Conservation (phyloP, 2,888 invertebrate species). For the Drosophila acutilabella region DNA sequence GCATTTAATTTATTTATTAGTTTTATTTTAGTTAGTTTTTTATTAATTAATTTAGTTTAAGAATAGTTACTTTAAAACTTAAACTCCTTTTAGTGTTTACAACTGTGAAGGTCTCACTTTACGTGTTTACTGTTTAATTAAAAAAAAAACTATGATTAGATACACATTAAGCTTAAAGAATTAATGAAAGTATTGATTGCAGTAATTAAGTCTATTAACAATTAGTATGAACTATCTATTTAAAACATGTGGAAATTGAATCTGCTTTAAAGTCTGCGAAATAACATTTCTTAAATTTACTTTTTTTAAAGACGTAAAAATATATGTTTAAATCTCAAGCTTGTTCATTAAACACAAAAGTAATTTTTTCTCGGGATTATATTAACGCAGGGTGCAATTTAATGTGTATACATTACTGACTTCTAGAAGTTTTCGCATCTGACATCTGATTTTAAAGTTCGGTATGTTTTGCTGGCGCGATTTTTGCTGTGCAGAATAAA, state of each 20-base stretch:
- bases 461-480: constrained; percentile 6
- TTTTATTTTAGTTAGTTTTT: no score
- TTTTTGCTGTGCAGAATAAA: constrained; percentile 35
- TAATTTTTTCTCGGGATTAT: background rate
- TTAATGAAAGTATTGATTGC: background rate
- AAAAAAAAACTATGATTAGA: no score
- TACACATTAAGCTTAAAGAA: no score
- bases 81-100: background rate
- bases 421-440: constrained; percentile 39
- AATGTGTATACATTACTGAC: constrained; percentile 9
- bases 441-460: constrained; percentile 40
- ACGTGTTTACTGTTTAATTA: no score
- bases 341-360: no score
- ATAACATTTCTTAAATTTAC: no score
- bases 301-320: no score
- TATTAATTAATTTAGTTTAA: background rate
- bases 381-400: constrained; percentile 6
- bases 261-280: no score
- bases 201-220: background rate
- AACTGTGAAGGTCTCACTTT: no score
- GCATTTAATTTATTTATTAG: no score
- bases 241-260: no score
- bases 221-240: background rate
- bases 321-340: no score
- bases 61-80: background rate